Evolutionary conservation across 2,113 vertebrate species (phyloP).

Genomic region (Urocitellus parryii): DNA sequence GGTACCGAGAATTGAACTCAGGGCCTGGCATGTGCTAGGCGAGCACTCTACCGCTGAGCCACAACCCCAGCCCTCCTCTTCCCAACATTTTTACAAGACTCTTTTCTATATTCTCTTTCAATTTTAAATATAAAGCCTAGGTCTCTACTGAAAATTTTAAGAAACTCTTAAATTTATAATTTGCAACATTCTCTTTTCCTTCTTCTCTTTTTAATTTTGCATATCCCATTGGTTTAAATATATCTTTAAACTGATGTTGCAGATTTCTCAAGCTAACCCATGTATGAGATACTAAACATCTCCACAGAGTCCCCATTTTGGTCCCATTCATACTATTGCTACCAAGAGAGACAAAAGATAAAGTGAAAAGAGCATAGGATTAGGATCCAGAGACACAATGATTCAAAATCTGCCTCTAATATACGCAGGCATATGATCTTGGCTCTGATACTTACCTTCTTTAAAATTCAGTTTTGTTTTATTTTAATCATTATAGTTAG

Average conservation of each 20-base stretch:
- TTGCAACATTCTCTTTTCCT: not conserved
- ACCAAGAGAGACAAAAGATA: not conserved
- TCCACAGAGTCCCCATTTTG: not conserved
- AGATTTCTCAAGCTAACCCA: not conserved
- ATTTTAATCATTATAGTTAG: not conserved
- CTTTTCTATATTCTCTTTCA: not conserved
- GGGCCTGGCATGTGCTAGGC: no score
- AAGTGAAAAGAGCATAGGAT: rapidly evolving
- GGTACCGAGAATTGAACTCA: no score
- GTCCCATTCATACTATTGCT: not conserved
- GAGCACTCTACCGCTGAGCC: no score
- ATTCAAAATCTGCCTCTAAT: not conserved
- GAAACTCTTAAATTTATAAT: not conserved
- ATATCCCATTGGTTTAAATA: not conserved
- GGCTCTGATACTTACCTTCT: not conserved
- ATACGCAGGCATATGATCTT: not conserved
- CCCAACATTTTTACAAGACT: not conserved
- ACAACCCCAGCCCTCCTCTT: not conserved
- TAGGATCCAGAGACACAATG: not conserved
- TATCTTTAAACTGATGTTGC: not conserved
- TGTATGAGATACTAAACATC: not conserved
- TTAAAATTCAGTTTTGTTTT: not conserved
- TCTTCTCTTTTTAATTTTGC: not conserved
- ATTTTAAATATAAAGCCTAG: not conserved
- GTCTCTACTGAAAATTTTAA: not conserved